Conservation (phyloP, 2,888 invertebrate genomes). For the Agriopis leucophaearia region DNA sequence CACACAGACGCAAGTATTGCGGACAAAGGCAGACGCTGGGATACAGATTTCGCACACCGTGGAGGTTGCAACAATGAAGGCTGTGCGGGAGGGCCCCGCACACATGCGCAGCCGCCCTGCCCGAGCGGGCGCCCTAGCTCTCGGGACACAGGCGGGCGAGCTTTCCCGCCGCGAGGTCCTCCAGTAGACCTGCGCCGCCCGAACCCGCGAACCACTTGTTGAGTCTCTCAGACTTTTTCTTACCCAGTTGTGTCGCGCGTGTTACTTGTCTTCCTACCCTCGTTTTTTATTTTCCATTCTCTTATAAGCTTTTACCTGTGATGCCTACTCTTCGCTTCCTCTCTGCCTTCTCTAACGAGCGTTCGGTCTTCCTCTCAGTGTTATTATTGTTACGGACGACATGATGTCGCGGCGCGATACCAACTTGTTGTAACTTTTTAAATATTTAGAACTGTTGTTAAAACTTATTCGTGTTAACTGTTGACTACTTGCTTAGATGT, state of each 20-base stretch:
- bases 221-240: constrained; percentile 71
- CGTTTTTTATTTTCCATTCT: constrained; percentile 50
- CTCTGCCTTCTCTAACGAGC: constrained; percentile 61
- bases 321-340: constrained; percentile 76
- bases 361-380: constrained; percentile 73
- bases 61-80: constrained; percentile 50
- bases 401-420: constrained; percentile 62
- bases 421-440: constrained; percentile 80
- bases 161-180: constrained; percentile 79
- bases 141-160: constrained; percentile 80
- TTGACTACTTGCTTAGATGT: constrained; percentile 80
- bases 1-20: constrained; percentile 53
- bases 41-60: constrained; percentile 43
- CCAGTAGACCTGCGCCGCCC: constrained; percentile 68
- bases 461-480: constrained; percentile 84
- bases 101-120: constrained; percentile 42
- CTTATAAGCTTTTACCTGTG: constrained; percentile 65
- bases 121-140: constrained; percentile 54
- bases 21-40: constrained; percentile 40
- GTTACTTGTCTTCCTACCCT: constrained; percentile 46
- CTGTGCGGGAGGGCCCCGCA: constrained; percentile 45
- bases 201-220: constrained; percentile 80
- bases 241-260: constrained; percentile 68
- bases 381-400: constrained; percentile 77
- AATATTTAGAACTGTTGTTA: constrained; percentile 82